A percentile compares a stretch with the other conserved stretches of the same genome.
phyloP scores from a whole-genome alignment of 1,140 invertebrate species.

The Apocrypta bakeri region DNA sequence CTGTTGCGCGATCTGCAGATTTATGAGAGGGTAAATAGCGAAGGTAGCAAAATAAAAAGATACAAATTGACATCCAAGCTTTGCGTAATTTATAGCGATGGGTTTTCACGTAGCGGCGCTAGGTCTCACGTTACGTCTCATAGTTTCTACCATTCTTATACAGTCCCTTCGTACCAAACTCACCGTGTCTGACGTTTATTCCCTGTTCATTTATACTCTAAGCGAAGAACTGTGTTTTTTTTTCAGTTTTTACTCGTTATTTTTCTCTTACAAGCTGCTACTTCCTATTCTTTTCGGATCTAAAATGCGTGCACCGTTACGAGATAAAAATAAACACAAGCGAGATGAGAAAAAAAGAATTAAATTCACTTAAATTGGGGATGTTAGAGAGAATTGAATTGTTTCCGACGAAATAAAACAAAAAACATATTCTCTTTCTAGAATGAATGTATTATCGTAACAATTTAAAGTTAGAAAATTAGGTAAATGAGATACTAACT shows the following conservation, averaged over 20 bases:
- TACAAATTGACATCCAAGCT: background rate
- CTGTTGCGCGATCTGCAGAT: too few species aligned
- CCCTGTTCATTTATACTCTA: background rate
- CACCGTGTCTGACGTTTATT: background rate
- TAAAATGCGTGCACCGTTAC: background rate
- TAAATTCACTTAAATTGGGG: too few species aligned
- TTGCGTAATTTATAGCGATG: background rate
- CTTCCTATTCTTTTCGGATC: background rate
- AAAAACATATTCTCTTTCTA: too few species aligned
- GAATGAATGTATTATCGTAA: too few species aligned
- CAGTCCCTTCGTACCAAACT: background rate
- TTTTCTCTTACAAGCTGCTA: background rate
- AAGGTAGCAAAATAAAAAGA: background rate
- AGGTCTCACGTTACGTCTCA: background rate
- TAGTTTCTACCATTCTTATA: background rate
- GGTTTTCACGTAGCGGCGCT: conserved; percentile 8
- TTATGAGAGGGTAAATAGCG: background rate
- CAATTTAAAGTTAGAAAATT: too few species aligned
- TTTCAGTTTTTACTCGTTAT: background rate
- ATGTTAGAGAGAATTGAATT: too few species aligned
- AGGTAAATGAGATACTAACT: too few species aligned
- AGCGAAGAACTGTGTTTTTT: background rate
- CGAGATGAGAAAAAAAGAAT: background rate
- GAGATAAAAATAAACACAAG: background rate
- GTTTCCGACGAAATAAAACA: too few species aligned